These are phyloP conservation scores for Bombus picipes DNA, from an alignment of 1,140 invertebrate species.

Conservation along the genomic window DNA sequence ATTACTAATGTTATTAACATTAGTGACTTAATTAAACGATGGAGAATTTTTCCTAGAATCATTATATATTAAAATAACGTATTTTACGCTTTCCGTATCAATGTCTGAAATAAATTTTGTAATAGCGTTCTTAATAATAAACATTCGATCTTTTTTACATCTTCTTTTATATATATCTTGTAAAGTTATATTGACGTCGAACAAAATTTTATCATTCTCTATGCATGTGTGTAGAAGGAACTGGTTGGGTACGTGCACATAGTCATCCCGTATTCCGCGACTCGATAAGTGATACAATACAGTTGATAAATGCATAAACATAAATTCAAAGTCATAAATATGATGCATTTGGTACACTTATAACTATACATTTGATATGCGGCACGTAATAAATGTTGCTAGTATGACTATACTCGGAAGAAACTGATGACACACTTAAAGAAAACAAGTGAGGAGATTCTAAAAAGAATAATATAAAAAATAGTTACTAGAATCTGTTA, in stretches of 20 bases:
- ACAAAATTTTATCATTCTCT: slow-evolving; percentile 8
- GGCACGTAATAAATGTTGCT: not conserved
- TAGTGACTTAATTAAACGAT: not conserved
- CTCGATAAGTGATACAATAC: not conserved
- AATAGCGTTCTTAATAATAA: not conserved
- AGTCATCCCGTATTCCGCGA: not conserved
- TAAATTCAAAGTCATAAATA: not conserved
- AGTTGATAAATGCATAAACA: not conserved
- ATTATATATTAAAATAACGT: not conserved
- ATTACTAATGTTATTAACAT: not conserved
- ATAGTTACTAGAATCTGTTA: not conserved
- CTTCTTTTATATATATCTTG: not conserved
- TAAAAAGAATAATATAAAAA: not conserved
- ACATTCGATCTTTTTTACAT: not conserved
- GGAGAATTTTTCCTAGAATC: not conserved
- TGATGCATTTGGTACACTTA: not conserved
- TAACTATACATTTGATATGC: not conserved
- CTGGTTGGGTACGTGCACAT: not conserved
- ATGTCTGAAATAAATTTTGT: not conserved
- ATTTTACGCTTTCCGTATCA: too few species aligned
- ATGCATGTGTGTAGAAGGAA: not conserved
- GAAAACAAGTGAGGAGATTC: not conserved
- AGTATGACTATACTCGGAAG: not conserved
- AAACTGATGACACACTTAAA: not conserved
- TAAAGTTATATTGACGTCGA: not conserved